phyloP scores from a whole-genome alignment of 2,113 vertebrate species.

The Pelecanus crispus region DNA sequence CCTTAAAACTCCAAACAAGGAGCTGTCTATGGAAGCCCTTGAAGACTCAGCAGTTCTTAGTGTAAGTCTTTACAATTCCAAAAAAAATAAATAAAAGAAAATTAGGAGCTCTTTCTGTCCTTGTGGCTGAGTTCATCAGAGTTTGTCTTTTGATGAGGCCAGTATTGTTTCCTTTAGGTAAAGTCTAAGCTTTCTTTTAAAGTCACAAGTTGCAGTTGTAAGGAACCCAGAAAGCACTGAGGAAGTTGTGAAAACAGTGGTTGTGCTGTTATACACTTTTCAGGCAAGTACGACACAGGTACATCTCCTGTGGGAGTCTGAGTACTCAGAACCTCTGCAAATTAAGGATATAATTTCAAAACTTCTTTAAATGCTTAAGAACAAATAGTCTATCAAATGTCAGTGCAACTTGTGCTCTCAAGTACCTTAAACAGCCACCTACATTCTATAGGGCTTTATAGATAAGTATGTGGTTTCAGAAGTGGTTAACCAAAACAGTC shows the following conservation, averaged over 20 bases:
- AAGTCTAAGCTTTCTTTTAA: not conserved
- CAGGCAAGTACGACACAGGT: not conserved
- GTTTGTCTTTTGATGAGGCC: conserved; percentile 14
- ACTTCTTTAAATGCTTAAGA: not conserved
- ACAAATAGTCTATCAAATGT: not conserved
- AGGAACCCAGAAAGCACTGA: not conserved
- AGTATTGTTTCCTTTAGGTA: not conserved
- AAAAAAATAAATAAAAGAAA: conserved; percentile 49
- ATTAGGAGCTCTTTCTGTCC: conserved; percentile 20
- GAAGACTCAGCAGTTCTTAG: conserved; percentile 56
- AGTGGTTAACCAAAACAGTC: not conserved
- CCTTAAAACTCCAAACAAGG: conserved; percentile 66
- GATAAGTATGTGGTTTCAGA: not conserved
- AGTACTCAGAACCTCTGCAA: not conserved
- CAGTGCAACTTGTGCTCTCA: not conserved
- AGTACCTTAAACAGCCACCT: not conserved
- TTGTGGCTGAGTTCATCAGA: conserved; percentile 7
- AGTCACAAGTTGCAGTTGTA: not conserved
- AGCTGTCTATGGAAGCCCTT: conserved; percentile 53
- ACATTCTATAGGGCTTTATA: not conserved
- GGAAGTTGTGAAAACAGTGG: not conserved
- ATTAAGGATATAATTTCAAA: not conserved
- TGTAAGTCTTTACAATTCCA: conserved; percentile 47
- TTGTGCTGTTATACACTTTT: not conserved
- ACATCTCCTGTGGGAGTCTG: not conserved